These are phyloP conservation scores for Sternotherus odoratus DNA, from an alignment of 2,797 vertebrate genomes.

Conservation along the genomic window DNA sequence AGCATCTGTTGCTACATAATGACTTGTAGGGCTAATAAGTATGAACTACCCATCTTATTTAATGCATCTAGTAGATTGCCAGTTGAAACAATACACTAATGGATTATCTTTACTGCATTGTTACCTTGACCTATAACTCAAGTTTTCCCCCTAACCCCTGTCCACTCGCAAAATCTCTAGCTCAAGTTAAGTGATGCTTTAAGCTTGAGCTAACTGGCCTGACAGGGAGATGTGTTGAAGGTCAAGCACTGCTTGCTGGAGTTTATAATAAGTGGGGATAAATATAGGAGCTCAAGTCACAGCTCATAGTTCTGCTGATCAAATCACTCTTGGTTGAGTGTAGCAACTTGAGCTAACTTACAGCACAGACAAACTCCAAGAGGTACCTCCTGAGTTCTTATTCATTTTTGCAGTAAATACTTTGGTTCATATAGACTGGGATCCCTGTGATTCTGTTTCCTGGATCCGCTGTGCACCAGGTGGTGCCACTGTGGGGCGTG, in stretches of 20 bases:
- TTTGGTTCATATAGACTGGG: too few relatives aligned
- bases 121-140: not conserved
- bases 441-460: not conserved
- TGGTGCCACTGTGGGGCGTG: not conserved
- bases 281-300: not conserved
- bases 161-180: not conserved
- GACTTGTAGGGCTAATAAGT: not conserved
- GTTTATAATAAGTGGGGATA: not conserved
- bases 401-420: too few relatives aligned
- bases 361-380: too few relatives aligned
- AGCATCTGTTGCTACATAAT: not conserved
- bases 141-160: not conserved
- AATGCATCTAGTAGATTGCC: not conserved
- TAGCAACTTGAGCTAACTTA: not conserved
- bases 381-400: too few relatives aligned
- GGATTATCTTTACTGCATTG: not conserved
- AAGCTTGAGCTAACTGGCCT: not conserved
- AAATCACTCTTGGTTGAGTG: not conserved
- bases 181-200: not conserved
- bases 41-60: not conserved
- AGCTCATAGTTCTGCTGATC: not conserved
- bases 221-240: not conserved
- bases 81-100: not conserved
- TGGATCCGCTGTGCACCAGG: not conserved
- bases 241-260: not conserved